A percentile compares a stretch with the other conserved stretches of the same genome.
Conservation (phyloP, 2,888 invertebrate species). For the Anoncus sp. region DNA sequence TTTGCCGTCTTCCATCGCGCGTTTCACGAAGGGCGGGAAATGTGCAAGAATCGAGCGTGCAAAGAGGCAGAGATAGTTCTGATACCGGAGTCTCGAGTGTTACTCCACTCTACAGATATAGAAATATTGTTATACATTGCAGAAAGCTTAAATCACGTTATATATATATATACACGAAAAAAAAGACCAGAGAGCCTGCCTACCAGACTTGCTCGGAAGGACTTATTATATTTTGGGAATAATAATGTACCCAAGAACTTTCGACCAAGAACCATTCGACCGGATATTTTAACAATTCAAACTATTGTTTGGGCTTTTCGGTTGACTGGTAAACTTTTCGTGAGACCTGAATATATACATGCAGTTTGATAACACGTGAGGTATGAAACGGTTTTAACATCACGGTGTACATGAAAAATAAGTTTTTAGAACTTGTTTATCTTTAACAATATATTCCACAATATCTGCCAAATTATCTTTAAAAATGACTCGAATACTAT, state of each 20-base stretch:
- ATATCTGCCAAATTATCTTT: too few species aligned
- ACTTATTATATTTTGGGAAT: constrained; percentile 55
- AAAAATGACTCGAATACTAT: too few species aligned
- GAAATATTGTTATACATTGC: not conserved
- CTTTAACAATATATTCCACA: too few species aligned
- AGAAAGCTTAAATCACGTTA: constrained; percentile 6
- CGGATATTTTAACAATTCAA: constrained; percentile 54
- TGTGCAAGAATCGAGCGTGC: constrained; percentile 25
- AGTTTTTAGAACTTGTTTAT: too few species aligned
- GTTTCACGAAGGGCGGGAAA: constrained; percentile 23
- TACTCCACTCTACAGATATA: constrained; percentile 12
- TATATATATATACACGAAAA: not conserved
- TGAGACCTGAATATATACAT: too few species aligned
- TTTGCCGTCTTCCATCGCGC: constrained; percentile 27
- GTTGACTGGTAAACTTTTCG: constrained; percentile 13
- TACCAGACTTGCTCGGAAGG: not conserved
- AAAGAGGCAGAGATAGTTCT: constrained; percentile 46
- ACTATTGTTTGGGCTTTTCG: constrained; percentile 47
- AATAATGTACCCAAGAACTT: constrained; percentile 44
- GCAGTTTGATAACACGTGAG: too few species aligned
- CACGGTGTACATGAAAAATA: too few species aligned
- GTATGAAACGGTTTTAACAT: too few species aligned
- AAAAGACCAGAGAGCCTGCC: constrained; percentile 11
- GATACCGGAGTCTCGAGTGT: constrained; percentile 32
- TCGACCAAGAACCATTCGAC: constrained; percentile 29